Conservation (phyloP, 2,113 vertebrate genomes). For the Channa argus region DNA sequence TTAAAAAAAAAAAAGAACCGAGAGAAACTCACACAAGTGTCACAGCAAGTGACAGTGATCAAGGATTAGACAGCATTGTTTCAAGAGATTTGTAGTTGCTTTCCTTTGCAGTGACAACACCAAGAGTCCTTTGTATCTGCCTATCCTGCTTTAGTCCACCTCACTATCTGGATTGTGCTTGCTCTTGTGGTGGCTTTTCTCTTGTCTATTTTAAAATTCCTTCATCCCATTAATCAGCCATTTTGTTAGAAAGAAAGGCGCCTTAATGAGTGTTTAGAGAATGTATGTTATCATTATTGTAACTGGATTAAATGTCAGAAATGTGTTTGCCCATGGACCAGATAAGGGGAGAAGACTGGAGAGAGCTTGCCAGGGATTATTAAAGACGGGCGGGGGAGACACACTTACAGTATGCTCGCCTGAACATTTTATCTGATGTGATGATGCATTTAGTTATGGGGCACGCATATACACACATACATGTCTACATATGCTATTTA, state of each 20-base stretch:
- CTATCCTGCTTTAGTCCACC: slow-evolving; percentile 21
- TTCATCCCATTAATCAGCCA: slow-evolving; percentile 9
- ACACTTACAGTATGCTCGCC: slow-evolving; percentile 35
- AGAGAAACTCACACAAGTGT: slow-evolving; percentile 5
- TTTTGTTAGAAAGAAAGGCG: slow-evolving; percentile 23
- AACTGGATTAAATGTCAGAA: slow-evolving; percentile 46
- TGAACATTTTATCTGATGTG: slow-evolving; percentile 48
- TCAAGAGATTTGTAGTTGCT: slow-evolving; percentile 33
- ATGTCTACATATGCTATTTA: slow-evolving; percentile 43
- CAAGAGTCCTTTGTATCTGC: slow-evolving; percentile 28
- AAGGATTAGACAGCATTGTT: slow-evolving; percentile 33
- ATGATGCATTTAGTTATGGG: slow-evolving; percentile 32
- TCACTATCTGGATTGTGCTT: slow-evolving; percentile 43
- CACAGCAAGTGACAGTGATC: slow-evolving; percentile 43
- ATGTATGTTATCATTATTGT: slow-evolving; percentile 16
- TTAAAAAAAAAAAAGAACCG: slow-evolving; percentile 55
- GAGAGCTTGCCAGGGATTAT: slow-evolving; percentile 26
- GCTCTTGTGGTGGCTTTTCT: slow-evolving; percentile 18
- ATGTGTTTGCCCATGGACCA: slow-evolving; percentile 30
- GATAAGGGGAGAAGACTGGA: slow-evolving; percentile 21
- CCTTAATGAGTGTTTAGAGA: slow-evolving; percentile 13
- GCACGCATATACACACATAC: slow-evolving; percentile 29
- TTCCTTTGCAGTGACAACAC: slow-evolving; percentile 30
- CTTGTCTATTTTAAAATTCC: slow-evolving; percentile 21
- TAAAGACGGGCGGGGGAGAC: slow-evolving; percentile 8